Conservation (phyloP, 1,140 invertebrate genomes). For the Drosophila subpulchrella region DNA sequence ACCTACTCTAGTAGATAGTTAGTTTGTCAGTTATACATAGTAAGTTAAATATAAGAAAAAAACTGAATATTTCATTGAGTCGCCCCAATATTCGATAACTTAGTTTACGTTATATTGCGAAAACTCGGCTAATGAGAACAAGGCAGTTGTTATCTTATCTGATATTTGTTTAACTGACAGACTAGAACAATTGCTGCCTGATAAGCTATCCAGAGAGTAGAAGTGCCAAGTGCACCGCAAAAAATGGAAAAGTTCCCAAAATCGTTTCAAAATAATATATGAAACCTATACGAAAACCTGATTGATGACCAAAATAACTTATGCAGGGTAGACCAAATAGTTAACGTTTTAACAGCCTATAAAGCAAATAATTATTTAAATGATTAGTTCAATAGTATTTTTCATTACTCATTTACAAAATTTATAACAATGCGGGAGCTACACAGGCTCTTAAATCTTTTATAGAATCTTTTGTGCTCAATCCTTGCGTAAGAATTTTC, state of each 20-base stretch:
- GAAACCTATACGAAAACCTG: too few species aligned
- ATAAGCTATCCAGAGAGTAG: conserved; percentile 39
- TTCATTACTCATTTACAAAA: too few species aligned
- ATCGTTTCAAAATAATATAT: neutral
- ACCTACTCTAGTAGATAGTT: neutral
- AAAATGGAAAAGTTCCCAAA: neutral
- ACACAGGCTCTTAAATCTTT: too few species aligned
- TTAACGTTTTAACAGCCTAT: too few species aligned
- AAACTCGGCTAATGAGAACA: conserved; percentile 40
- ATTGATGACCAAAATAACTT: too few species aligned
- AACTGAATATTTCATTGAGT: neutral
- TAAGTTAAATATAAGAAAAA: neutral
- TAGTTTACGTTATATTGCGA: conserved; percentile 43
- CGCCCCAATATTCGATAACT: conserved; percentile 17
- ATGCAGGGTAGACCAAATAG: too few species aligned
- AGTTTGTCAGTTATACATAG: too few species aligned
- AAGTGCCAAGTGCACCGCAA: conserved; percentile 5
- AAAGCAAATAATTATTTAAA: too few species aligned
- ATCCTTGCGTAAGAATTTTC: neutral
- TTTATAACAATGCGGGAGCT: too few species aligned
- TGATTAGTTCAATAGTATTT: too few species aligned
- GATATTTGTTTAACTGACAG: conserved; percentile 55
- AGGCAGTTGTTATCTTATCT: conserved; percentile 59
- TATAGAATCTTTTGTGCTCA: too few species aligned
- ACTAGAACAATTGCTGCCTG: conserved; percentile 50